Evolutionary conservation across 2,113 vertebrate genomes (phyloP).

Genomic region (Piaya cayana): DNA sequence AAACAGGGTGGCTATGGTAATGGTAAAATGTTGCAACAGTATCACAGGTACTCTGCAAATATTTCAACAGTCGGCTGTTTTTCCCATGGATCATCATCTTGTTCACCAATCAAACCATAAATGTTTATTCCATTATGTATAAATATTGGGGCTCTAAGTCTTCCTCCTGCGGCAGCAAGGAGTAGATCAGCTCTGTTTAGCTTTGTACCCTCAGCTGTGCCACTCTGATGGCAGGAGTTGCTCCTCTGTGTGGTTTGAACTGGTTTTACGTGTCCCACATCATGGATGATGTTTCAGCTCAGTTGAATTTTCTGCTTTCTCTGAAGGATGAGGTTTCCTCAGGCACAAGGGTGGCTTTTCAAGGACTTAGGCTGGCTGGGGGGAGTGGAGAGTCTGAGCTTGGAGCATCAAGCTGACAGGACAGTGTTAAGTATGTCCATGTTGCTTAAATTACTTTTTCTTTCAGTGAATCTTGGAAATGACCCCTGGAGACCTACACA

Average conservation of each 20-base stretch:
- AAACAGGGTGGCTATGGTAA: background rate
- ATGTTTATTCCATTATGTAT: background rate
- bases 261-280: background rate
- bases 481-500: background rate
- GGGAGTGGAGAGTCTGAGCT: background rate
- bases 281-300: background rate
- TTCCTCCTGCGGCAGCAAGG: accelerated
- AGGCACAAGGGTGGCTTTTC: constrained; percentile 33
- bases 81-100: background rate
- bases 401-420: background rate
- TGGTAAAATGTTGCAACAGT: background rate
- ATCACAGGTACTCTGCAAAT: background rate
- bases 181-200: background rate
- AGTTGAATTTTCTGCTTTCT: background rate
- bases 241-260: background rate
- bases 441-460: background rate
- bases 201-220: background rate
- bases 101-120: background rate
- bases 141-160: background rate
- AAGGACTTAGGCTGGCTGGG: background rate
- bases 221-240: background rate
- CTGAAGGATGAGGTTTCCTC: background rate
- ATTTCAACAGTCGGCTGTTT: background rate
- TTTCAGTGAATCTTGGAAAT: background rate
- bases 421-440: background rate